Evolutionary conservation across 1,140 invertebrate species (phyloP).

Genomic region (Palaemon carinicauda): DNA sequence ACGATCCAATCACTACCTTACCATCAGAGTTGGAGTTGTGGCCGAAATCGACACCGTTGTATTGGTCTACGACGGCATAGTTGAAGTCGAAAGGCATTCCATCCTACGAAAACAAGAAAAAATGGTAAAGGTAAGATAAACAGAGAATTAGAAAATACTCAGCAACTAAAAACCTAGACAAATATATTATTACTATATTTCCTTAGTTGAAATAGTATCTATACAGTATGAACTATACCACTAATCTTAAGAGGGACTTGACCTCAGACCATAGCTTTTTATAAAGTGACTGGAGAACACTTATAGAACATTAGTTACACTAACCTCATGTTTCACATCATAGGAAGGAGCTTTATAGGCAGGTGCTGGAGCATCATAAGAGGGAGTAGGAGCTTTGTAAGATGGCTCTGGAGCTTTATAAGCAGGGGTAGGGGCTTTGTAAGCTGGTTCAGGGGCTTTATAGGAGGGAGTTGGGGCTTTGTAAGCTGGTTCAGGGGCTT

Average conservation of each 20-base stretch:
- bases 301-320: too few species aligned
- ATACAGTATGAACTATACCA: too few species aligned
- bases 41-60: neutral
- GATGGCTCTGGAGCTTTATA: slow-evolving; percentile 6
- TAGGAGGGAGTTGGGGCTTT: neutral
- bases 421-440: neutral
- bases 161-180: too few species aligned
- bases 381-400: neutral
- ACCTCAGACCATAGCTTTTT: too few species aligned
- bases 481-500: neutral
- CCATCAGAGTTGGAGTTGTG: slow-evolving; percentile 32
- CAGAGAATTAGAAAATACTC: neutral
- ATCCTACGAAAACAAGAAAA: neutral
- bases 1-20: neutral
- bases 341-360: neutral
- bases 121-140: neutral
- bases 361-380: neutral
- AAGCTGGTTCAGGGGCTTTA: slow-evolving; percentile 1
- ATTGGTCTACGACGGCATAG: slow-evolving; percentile 3
- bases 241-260: neutral
- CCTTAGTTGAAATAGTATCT: too few species aligned
- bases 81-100: slow-evolving; percentile 38
- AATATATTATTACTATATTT: too few species aligned
- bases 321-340: too few species aligned
- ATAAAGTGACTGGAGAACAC: too few species aligned